These are phyloP conservation scores for Toxostoma redivivum DNA, from an alignment of 2,113 vertebrate species.

Conservation along the genomic window DNA sequence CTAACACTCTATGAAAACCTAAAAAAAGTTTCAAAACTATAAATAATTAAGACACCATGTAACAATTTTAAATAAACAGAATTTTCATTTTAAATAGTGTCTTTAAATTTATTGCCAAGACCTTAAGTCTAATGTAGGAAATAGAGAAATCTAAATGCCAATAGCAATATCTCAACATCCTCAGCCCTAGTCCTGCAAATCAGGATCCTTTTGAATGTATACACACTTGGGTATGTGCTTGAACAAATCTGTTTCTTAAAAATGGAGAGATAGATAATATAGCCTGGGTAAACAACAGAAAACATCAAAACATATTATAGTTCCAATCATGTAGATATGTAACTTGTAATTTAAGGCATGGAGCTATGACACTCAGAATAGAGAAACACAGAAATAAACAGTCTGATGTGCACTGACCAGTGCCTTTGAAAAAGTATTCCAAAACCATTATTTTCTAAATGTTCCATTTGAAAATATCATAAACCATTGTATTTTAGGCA, in stretches of 20 bases:
- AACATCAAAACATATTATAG: background rate
- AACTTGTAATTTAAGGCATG: background rate
- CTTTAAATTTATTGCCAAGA: background rate
- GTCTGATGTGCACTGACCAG: background rate
- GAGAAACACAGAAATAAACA: background rate
- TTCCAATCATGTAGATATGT: background rate
- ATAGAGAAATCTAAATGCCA: background rate
- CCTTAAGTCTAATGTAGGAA: background rate
- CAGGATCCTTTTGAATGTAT: background rate
- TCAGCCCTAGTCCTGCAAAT: background rate
- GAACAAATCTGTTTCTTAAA: background rate
- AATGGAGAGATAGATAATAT: background rate
- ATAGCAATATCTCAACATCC: background rate
- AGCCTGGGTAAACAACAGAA: background rate
- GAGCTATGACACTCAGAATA: background rate
- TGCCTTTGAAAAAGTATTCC: background rate
- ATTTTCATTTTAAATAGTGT: background rate
- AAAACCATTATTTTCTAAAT: background rate
- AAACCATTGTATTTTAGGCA: background rate
- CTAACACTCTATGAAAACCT: background rate
- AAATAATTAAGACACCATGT: background rate
- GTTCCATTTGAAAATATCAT: background rate
- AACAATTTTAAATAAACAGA: background rate
- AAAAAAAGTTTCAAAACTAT: fast-evolving
- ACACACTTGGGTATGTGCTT: background rate